Conservation (phyloP, 2,888 invertebrate species). For the Arge pagana region DNA sequence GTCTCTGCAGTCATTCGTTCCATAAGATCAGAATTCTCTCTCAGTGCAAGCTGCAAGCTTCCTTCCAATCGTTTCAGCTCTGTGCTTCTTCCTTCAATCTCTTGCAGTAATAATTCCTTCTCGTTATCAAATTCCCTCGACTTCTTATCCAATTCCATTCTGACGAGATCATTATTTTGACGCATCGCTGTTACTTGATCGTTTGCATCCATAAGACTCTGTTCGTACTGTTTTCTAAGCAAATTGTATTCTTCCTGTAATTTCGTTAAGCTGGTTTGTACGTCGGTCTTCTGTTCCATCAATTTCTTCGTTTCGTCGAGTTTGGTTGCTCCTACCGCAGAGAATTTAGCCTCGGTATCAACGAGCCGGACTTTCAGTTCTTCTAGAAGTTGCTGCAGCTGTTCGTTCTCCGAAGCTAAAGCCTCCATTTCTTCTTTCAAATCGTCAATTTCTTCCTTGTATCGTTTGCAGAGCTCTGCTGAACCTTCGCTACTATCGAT, state of each 20-base stretch:
- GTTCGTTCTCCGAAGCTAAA: conserved; percentile 67
- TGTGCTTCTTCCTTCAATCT: conserved; percentile 25
- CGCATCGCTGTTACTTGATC: conserved; percentile 41
- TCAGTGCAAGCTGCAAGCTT: conserved; percentile 24
- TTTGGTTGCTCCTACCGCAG: conserved; percentile 30
- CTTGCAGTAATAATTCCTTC: conserved; percentile 27
- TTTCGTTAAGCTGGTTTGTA: conserved; percentile 35
- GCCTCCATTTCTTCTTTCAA: conserved; percentile 64
- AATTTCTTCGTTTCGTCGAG: conserved; percentile 42
- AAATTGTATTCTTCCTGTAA: conserved; percentile 40
- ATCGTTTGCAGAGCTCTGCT: conserved; percentile 32
- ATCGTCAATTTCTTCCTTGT: conserved; percentile 57
- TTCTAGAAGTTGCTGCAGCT: conserved; percentile 64
- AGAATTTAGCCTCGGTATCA: conserved; percentile 44
- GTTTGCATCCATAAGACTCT: conserved; percentile 43
- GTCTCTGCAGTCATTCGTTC: conserved; percentile 55
- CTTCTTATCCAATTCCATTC: conserved; percentile 38
- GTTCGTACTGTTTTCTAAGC: conserved; percentile 42
- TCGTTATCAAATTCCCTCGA: conserved; percentile 35
- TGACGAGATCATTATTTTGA: conserved; percentile 38
- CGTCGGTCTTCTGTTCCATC: conserved; percentile 39
- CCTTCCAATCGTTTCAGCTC: conserved; percentile 28
- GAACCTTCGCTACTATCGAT: conserved; percentile 7
- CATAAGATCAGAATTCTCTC: conserved; percentile 47
- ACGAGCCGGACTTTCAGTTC: conserved; percentile 58